Evolutionary conservation across 2,113 vertebrate species (phyloP), one percentile per base, ranked within the genome.

Genomic region (Tupaia chinensis): DNA sequence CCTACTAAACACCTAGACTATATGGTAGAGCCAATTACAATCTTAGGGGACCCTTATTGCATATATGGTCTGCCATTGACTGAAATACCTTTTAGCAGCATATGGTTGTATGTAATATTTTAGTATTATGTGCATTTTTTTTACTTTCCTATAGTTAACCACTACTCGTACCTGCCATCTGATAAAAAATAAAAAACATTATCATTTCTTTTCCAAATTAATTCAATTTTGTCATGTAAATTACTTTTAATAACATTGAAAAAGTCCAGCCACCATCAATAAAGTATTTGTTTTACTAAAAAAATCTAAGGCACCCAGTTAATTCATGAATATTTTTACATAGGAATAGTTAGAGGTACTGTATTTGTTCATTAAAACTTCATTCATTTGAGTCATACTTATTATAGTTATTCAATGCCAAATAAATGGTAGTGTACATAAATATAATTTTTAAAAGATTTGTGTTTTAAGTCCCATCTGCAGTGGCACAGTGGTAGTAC

Each of bases 321-420:
- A 74, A 69, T 85, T 91, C 34, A 70, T 19, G 77, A 74, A 58
- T 34, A 14, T 77, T 91, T 95, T 95, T 16, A 65, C 10, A 3
- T 54, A 87, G 5, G 74, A 89, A 63, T 44, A 56, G 1, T 20
- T 73, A 73, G 29, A 79, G 1, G 9, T 81, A 83, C 23, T 54
- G 22, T 66, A 20, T 60, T 17, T 56, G 22, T 74, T 83, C 68
- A 79, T 87, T 83, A 44, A 20, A 82, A 34, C 1, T 78, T 73
- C 5, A 60, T 74, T 83, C 13, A 63, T 32, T 66, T 86, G 25
- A 87, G 78, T 83, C 10, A 86, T 72, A 70, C 2, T 83, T 87
- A 91, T 79, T 79, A 19, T 74, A 74, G 5, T 56, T 94, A 86
- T 91, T 66, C 70, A 96, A 92, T 84, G 34, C 7, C 16, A 79